These are phyloP conservation scores for Pterois miles DNA, from an alignment of 2,797 vertebrate genomes.

Conservation along the genomic window DNA sequence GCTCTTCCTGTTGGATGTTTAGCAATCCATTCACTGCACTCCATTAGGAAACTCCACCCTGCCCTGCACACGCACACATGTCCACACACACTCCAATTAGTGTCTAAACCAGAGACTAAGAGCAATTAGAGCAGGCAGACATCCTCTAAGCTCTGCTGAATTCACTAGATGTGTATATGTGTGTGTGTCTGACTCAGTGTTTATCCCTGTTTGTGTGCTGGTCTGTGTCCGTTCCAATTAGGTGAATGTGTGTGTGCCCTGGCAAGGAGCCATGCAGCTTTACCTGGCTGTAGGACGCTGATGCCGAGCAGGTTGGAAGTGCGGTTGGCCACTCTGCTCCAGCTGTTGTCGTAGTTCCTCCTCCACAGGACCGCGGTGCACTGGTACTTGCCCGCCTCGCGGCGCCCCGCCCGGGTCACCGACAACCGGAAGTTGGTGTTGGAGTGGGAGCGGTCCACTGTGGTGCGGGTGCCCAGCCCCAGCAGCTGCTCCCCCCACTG, in stretches of 20 bases:
- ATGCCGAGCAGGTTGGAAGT: constrained; percentile 97
- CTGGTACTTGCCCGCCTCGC: constrained; percentile 95
- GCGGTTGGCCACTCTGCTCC: constrained; percentile 91
- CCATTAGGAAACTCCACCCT: constrained; percentile 76
- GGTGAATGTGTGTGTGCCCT: constrained; percentile 36
- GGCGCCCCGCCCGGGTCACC: constrained; percentile 92
- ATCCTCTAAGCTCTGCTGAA: constrained; percentile 65
- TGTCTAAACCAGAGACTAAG: constrained; percentile 72
- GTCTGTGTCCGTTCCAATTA: constrained; percentile 53
- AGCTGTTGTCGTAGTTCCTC: constrained; percentile 91
- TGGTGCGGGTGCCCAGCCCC: constrained; percentile 90
- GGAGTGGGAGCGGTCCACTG: constrained; percentile 91
- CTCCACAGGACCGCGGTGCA: constrained; percentile 93
- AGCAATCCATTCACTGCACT: constrained; percentile 67
- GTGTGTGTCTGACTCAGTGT: constrained; percentile 30
- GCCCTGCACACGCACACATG: constrained; percentile 19
- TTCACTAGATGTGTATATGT: constrained; percentile 29
- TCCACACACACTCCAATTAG: constrained; percentile 70
- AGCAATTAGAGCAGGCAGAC: constrained; percentile 74
- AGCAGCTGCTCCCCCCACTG: constrained; percentile 91
- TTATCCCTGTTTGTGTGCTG: constrained; percentile 44
- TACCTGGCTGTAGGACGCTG: constrained; percentile 93
- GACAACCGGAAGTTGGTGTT: constrained; percentile 95
- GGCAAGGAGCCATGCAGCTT: constrained; percentile 41
- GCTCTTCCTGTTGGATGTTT: constrained; percentile 70